Conservation (phyloP, 2,888 invertebrate genomes). For the Spialia ferax region DNA sequence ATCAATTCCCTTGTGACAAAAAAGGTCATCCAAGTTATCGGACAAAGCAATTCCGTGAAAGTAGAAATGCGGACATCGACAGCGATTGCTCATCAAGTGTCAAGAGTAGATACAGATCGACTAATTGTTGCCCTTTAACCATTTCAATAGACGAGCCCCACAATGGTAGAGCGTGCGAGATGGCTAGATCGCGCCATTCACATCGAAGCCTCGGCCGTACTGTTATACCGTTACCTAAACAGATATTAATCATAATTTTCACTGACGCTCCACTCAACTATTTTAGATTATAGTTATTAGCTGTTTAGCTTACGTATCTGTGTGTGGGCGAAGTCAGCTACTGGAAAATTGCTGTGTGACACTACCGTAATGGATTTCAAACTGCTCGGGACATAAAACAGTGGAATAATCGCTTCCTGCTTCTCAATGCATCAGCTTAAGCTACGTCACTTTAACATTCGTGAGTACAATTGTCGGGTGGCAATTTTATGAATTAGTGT, state of each 20-base stretch:
- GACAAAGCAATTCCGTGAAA: constrained; percentile 45
- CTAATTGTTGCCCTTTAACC: constrained; percentile 72
- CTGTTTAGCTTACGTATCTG: constrained; percentile 69
- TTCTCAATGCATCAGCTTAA: constrained; percentile 48
- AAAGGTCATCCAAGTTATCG: constrained; percentile 14
- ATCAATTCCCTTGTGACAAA: not conserved
- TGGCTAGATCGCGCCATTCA: constrained; percentile 25
- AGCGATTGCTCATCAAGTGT: constrained; percentile 53
- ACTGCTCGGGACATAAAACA: constrained; percentile 73
- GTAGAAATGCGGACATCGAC: constrained; percentile 48
- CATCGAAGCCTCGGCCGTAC: constrained; percentile 52
- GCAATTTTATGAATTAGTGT: constrained; percentile 46
- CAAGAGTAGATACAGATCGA: constrained; percentile 59
- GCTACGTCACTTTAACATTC: constrained; percentile 47
- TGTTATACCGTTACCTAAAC: constrained; percentile 78
- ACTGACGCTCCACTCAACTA: constrained; percentile 77
- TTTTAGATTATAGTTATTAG: constrained; percentile 84
- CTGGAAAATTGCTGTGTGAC: constrained; percentile 85
- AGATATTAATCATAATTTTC: constrained; percentile 87
- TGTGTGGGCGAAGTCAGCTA: constrained; percentile 80
- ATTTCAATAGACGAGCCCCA: constrained; percentile 61
- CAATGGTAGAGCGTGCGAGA: constrained; percentile 54
- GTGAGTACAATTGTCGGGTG: constrained; percentile 43
- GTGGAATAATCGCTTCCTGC: constrained; percentile 81
- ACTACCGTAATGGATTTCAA: constrained; percentile 83